phyloP scores from a whole-genome alignment of 2,113 vertebrate species.

The Actenoides hombroni region DNA sequence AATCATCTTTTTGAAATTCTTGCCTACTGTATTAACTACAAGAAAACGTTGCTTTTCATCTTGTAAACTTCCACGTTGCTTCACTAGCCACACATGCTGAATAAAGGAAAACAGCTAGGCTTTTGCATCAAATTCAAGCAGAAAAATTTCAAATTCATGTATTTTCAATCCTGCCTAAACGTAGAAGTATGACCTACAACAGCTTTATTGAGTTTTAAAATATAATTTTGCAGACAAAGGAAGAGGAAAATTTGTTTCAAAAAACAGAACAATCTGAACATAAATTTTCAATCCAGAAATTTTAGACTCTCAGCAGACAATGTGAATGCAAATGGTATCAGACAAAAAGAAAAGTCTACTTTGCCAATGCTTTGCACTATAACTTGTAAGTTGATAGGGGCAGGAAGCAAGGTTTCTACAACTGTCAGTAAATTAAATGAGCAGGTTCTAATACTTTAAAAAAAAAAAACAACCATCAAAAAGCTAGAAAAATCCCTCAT shows the following conservation, averaged over 20 bases:
- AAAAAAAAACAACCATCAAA: neutral
- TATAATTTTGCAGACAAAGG: no score
- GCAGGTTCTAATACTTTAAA: neutral
- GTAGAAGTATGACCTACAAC: no score
- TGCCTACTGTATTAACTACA: neutral
- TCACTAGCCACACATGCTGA: neutral
- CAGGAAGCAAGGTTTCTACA: neutral
- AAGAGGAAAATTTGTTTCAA: no score
- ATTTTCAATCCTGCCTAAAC: no score
- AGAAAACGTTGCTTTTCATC: neutral
- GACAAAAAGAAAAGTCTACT: neutral
- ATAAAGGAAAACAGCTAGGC: neutral
- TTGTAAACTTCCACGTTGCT: rapidly evolving
- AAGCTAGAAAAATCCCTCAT: neutral
- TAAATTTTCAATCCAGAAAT: no score
- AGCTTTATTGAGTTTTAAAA: no score
- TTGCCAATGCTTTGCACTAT: neutral
- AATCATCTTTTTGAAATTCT: neutral
- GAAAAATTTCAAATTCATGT: neutral
- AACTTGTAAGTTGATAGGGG: neutral
- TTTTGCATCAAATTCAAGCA: neutral
- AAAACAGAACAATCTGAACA: no score
- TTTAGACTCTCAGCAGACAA: neutral
- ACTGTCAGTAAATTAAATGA: neutral
- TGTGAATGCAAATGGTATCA: neutral